These are phyloP conservation scores for Scylla paramamosain DNA, from an alignment of 1,140 invertebrate species.

Conservation along the genomic window DNA sequence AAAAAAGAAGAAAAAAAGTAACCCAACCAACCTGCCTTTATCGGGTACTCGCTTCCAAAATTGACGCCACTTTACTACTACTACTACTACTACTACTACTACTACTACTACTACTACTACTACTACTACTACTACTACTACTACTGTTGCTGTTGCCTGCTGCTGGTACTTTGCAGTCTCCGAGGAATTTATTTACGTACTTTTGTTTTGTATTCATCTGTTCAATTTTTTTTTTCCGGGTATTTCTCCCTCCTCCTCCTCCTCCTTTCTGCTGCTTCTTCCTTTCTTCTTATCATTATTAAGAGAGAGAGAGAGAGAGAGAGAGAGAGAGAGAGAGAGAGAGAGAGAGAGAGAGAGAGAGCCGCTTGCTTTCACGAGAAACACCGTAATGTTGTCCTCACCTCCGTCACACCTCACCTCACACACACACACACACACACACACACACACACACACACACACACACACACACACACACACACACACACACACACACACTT, in stretches of 20 bases:
- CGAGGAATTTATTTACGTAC: too few relatives aligned
- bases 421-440: slow-evolving; percentile 50
- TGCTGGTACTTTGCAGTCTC: too few relatives aligned
- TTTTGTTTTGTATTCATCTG: not conserved
- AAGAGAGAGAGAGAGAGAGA: slow-evolving; percentile 35
- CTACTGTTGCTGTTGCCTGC: too few relatives aligned
- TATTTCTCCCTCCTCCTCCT: too few relatives aligned
- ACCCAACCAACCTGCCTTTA: too few relatives aligned
- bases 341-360: slow-evolving; percentile 45
- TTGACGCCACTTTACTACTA: too few relatives aligned
- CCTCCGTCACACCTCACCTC: not conserved
- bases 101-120: too few relatives aligned
- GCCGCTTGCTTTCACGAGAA: not conserved
- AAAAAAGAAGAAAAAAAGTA: too few relatives aligned
- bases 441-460: slow-evolving; percentile 48
- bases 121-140: too few relatives aligned
- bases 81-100: too few relatives aligned
- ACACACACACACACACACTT: not conserved
- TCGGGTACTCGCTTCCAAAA: too few relatives aligned
- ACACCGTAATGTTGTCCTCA: not conserved
- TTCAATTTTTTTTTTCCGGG: not conserved
- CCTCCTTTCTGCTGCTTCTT: too few relatives aligned
- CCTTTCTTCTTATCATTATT: not conserved
- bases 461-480: slow-evolving; percentile 47
- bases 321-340: slow-evolving; percentile 50